Conservation (phyloP, 2,888 invertebrate genomes). For the Portevinia maculata region DNA sequence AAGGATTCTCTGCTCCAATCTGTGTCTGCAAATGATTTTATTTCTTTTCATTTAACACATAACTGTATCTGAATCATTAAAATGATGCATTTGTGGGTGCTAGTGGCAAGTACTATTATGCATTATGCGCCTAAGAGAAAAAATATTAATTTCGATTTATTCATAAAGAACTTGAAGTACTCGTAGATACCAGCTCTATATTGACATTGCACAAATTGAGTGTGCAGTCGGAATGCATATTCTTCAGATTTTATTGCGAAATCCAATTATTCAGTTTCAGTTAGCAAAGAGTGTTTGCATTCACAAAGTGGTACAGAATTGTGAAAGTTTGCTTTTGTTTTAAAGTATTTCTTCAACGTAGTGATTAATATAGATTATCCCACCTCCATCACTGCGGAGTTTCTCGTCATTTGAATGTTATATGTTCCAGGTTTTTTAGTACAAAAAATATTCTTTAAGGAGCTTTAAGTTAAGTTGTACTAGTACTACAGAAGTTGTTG, state of each 20-base stretch:
- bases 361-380: slow-evolving; percentile 9
- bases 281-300: slow-evolving; percentile 47
- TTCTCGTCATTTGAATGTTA: too few species aligned
- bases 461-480: neutral
- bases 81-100: too few species aligned
- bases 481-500: neutral
- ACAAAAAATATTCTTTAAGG: neutral
- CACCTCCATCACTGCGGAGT: too few species aligned
- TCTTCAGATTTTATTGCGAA: slow-evolving; percentile 50
- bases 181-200: too few species aligned
- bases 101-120: too few species aligned
- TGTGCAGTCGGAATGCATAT: slow-evolving; percentile 36
- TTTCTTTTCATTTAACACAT: too few species aligned
- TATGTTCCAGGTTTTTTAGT: too few species aligned
- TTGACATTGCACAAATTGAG: slow-evolving; percentile 32
- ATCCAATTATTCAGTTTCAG: slow-evolving; percentile 65
- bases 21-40: too few species aligned
- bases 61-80: slow-evolving; percentile 1
- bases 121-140: too few species aligned
- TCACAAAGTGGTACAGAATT: slow-evolving; percentile 30
- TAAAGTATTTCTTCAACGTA: neutral
- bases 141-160: too few species aligned
- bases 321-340: slow-evolving; percentile 19
- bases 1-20: too few species aligned
- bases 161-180: too few species aligned